Percentiles rank a stretch among this genome's conserved stretches.
phyloP scores from a whole-genome alignment of 2,113 vertebrate genomes.

The Oxygymnocypris stewartii region DNA sequence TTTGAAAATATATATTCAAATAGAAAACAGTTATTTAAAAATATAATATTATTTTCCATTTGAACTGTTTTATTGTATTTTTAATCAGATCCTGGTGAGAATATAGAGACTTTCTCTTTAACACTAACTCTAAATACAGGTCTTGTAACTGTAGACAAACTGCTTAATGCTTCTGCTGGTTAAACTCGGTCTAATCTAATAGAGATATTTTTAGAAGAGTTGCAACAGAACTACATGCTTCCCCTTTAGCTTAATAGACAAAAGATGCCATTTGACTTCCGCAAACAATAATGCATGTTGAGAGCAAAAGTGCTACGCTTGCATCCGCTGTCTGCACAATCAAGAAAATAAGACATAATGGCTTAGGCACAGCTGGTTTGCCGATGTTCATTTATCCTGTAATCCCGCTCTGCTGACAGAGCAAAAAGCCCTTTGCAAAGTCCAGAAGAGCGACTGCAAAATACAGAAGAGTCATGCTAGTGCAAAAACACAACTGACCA shows the following conservation, averaged over 20 bases:
- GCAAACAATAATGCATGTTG: conserved; percentile 4
- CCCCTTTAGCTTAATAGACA: background rate
- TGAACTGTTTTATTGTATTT: background rate
- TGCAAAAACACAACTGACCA: background rate
- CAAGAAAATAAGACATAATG: conserved; percentile 20
- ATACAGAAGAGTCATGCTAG: background rate
- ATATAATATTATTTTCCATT: background rate
- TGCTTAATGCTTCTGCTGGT: background rate
- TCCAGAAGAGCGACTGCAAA: background rate
- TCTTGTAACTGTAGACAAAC: background rate
- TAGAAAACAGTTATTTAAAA: background rate
- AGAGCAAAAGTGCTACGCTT: background rate
- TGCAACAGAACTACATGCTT: background rate
- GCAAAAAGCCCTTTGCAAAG: background rate
- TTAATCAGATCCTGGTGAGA: background rate
- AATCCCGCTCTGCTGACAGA: conserved; percentile 34
- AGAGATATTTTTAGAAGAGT: background rate
- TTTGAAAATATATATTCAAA: background rate
- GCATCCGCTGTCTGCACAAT: background rate
- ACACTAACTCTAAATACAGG: background rate
- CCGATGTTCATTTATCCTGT: conserved; percentile 10
- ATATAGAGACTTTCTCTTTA: background rate
- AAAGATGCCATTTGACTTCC: conserved; percentile 7
- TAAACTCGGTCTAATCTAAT: background rate
- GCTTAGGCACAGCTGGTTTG: conserved; percentile 18